A percentile compares a stretch with the other conserved stretches of the same genome.
phyloP scores from a whole-genome alignment of 1,140 invertebrate species.

The Ips typographus region DNA sequence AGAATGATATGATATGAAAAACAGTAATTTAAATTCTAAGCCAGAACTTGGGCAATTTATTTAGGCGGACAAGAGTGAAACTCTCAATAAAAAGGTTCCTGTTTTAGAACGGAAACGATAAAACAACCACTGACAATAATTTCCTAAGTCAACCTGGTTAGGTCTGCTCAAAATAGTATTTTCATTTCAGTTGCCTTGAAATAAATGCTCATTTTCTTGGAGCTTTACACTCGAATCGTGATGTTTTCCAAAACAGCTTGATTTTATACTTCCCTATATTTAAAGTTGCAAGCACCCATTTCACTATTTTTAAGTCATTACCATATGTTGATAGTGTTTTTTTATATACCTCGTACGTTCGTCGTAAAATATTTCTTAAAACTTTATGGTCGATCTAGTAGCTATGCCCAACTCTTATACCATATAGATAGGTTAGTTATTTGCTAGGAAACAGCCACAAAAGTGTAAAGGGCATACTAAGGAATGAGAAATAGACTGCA shows the following conservation, averaged over 20 bases:
- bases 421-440: too few relatives aligned
- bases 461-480: too few relatives aligned
- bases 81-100: conserved; percentile 9
- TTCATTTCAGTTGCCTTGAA: conserved; percentile 4
- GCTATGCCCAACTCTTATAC: too few relatives aligned
- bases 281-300: too few relatives aligned
- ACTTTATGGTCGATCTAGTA: background rate
- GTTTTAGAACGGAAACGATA: conserved; percentile 4
- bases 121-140: conserved; percentile 11
- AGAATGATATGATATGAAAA: too few relatives aligned
- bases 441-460: too few relatives aligned
- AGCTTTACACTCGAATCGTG: conserved; percentile 2
- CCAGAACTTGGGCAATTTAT: background rate
- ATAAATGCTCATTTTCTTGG: conserved; percentile 4
- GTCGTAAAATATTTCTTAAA: background rate
- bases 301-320: conserved; percentile 9
- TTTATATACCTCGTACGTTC: conserved; percentile 2
- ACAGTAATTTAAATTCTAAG: too few relatives aligned
- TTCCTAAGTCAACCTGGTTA: conserved; percentile 7
- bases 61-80: conserved; percentile 7
- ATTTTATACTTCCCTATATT: background rate
- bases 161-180: conserved; percentile 11
- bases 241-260: conserved; percentile 11
- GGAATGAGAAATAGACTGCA: too few relatives aligned
- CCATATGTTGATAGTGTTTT: conserved; percentile 5